Evolutionary conservation across 2,888 invertebrate genomes (phyloP), one percentile per base, ranked within the genome.

Genomic region (Agapetus fuscipes): DNA sequence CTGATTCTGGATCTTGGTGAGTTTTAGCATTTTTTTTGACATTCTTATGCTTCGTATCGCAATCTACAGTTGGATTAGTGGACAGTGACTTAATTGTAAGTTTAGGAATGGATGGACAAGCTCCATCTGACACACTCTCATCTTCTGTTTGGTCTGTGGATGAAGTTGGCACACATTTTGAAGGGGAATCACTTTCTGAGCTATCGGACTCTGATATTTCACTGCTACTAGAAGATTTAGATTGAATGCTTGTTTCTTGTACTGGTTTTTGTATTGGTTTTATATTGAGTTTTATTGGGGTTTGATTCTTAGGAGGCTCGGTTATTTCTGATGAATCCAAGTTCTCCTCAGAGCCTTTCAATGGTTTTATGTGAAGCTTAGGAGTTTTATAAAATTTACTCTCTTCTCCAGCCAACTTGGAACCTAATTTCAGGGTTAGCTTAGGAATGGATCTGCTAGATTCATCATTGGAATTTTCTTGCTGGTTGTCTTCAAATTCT

Each of bases 121-220:
- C 28, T 25, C 20, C 35, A 32, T 34, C 37, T 20, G 24, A 26
- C 15, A 27, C 37, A 34, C 17, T 36, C 27, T 30, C 46, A 15
- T 30, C 24, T 3, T 38, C 42, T 1, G 34, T 34, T 17, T 34
- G 64, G 51, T 68, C 66, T 26, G 66, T 65, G 30, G 62, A 52
- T 38, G 66, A 66, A 27, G 64, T 56, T 52, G 63, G 65, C 48
- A 62, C 68, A 39, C 64, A 64, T 38, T 64, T 62, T 49, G 65
- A 72, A 49, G 62, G 63, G 51, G 53, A 71, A 57, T 61, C 75
- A 68, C 66, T 70, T 56, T 70, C 69, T 40, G 70, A 69, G 52
- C 63, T 70, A 54, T 68, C 71, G 5, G 65, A 69, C 58, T 67
- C 71, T 32, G 69, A 67, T 54, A 66, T 64, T 58, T 68, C 71